Conservation (phyloP, 2,113 vertebrate species). For the Nothocercus nigrocapillus region DNA sequence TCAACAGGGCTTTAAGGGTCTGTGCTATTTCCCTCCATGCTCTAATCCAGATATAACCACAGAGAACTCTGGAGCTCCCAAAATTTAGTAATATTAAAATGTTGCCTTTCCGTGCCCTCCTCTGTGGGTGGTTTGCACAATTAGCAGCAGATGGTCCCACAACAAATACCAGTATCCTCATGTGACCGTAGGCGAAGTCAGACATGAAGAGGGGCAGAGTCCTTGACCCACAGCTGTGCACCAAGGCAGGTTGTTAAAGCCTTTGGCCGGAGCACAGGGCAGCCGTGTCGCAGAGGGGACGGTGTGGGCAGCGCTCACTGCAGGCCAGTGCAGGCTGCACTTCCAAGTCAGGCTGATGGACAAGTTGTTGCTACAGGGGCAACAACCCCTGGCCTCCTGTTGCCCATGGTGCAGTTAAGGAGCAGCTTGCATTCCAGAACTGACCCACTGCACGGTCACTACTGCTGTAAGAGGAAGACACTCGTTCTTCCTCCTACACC, state of each 20-base stretch:
- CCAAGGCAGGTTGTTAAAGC: background rate
- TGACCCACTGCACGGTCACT: background rate
- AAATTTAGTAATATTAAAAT: background rate
- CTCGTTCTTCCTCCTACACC: rapidly evolving
- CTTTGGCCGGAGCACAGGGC: background rate
- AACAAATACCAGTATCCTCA: background rate
- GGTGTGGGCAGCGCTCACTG: too few species aligned
- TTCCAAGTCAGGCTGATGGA: background rate
- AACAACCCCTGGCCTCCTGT: background rate
- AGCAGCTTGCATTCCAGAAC: background rate
- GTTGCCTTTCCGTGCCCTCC: background rate
- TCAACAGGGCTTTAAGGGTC: background rate
- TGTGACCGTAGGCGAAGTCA: background rate
- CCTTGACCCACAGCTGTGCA: background rate
- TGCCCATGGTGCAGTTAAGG: rapidly evolving
- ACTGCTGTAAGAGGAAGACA: background rate
- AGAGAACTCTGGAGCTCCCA: background rate
- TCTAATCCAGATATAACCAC: background rate
- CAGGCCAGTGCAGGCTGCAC: too few species aligned
- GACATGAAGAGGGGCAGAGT: background rate
- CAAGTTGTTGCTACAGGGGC: background rate
- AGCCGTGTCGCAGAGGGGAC: too few species aligned
- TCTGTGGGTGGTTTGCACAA: background rate
- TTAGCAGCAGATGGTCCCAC: background rate
- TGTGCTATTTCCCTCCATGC: background rate